Conservation (phyloP, 2,797 vertebrate genomes). For the Rhodeus uyekii region DNA sequence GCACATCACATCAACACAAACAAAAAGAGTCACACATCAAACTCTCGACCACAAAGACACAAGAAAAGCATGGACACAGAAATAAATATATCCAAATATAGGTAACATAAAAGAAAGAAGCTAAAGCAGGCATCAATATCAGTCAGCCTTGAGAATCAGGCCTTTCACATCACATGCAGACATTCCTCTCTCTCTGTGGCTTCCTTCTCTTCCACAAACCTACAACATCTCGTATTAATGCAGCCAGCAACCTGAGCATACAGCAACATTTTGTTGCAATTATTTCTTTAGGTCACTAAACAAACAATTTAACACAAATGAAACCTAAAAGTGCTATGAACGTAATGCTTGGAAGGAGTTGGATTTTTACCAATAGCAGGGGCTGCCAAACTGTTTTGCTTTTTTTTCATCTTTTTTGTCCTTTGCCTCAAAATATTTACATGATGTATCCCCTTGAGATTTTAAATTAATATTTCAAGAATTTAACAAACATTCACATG, state of each 20-base stretch:
- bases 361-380: not conserved
- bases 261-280: not conserved
- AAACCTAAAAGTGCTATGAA: not conserved
- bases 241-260: not conserved
- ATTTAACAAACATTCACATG: not conserved
- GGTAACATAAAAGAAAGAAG: conserved; percentile 25
- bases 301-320: not conserved
- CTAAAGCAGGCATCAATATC: conserved; percentile 13
- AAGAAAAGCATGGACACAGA: conserved; percentile 31
- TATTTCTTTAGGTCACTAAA: not conserved
- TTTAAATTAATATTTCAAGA: not conserved
- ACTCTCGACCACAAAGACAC: conserved; percentile 27
- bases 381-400: not conserved
- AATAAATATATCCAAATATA: conserved; percentile 48
- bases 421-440: not conserved
- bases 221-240: not conserved
- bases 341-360: not conserved
- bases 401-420: no score
- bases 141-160: conserved; percentile 7
- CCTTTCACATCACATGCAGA: conserved; percentile 24
- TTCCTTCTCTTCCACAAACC: not conserved
- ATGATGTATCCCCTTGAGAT: not conserved
- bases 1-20: conserved; percentile 51
- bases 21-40: conserved; percentile 39
- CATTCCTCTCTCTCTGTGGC: conserved; percentile 1